phyloP scores from a whole-genome alignment of 2,113 vertebrate species.

The Vulpes lagopus region DNA sequence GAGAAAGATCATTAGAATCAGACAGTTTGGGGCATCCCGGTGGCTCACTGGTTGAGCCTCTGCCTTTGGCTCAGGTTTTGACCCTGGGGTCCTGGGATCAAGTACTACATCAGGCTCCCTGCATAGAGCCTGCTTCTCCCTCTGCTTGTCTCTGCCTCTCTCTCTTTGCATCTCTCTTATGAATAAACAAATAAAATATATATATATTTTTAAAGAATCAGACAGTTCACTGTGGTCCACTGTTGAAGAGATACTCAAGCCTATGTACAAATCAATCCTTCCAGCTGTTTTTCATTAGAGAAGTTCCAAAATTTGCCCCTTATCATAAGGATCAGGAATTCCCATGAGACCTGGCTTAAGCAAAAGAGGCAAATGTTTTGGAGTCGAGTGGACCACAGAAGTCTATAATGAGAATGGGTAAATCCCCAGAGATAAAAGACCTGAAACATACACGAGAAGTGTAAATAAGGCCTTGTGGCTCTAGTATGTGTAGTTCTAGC shows the following conservation, averaged over 20 bases:
- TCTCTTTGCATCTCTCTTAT: too few species aligned
- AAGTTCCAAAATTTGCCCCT: not conserved
- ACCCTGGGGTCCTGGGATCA: too few species aligned
- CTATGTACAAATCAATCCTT: not conserved
- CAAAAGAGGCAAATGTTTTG: not conserved
- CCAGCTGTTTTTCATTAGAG: not conserved
- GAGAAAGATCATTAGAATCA: not conserved
- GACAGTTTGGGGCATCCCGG: not conserved
- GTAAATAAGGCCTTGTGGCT: not conserved
- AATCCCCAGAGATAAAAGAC: not conserved
- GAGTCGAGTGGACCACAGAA: not conserved
- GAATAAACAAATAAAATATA: too few species aligned
- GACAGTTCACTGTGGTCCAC: not conserved
- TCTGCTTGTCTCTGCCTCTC: too few species aligned
- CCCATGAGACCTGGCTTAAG: not conserved
- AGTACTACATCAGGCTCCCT: too few species aligned
- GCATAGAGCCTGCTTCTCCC: too few species aligned
- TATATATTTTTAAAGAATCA: not conserved
- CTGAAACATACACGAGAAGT: not conserved
- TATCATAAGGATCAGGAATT: not conserved
- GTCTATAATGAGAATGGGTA: not conserved
- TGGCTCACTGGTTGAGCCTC: too few species aligned
- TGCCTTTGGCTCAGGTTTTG: too few species aligned
- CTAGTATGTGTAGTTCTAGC: not conserved
- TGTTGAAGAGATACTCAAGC: not conserved